A percentile compares a stretch with the other conserved stretches of the same genome.
Evolutionary conservation across 2,888 invertebrate species (phyloP).

Genomic region (Galeopsomyia nigrocyanea): DNA sequence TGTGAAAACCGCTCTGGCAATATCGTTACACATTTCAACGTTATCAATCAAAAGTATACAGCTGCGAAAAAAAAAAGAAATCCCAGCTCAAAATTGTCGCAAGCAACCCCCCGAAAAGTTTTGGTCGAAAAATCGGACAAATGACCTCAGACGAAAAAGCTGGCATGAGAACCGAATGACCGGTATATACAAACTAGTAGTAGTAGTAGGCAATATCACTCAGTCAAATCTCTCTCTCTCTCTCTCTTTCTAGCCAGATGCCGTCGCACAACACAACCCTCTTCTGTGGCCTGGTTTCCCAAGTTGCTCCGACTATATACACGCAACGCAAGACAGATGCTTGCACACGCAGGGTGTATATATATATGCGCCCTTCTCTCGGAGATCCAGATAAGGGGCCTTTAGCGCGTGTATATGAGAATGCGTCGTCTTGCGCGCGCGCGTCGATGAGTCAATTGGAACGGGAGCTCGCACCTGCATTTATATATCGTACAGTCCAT

Average conservation of each 20-base stretch:
- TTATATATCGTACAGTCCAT: background rate
- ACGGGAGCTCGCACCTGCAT: conserved; percentile 26
- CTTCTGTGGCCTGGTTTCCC: no score
- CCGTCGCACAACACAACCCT: no score
- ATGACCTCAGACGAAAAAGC: conserved; percentile 16
- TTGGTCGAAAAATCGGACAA: conserved; percentile 4
- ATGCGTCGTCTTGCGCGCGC: background rate
- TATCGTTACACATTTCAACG: no score
- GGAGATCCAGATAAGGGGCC: conserved; percentile 23
- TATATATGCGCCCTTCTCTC: background rate
- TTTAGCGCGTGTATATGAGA: background rate
- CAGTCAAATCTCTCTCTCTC: conserved; percentile 20
- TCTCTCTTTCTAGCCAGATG: no score
- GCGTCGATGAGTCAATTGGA: conserved; percentile 37
- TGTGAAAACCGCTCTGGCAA: no score
- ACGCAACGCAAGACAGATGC: conserved; percentile 31
- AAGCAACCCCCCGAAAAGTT: no score
- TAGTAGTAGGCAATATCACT: conserved; percentile 11
- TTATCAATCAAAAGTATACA: no score
- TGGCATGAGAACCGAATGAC: conserved; percentile 18
- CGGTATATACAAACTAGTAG: background rate
- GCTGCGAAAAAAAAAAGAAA: no score
- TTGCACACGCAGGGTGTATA: background rate
- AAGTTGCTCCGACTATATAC: conserved; percentile 5
- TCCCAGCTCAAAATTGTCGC: no score